Base-by-base conservation (phyloP, 1,140 invertebrate species). In the Trachymyrmex septentrionalis region DNA sequence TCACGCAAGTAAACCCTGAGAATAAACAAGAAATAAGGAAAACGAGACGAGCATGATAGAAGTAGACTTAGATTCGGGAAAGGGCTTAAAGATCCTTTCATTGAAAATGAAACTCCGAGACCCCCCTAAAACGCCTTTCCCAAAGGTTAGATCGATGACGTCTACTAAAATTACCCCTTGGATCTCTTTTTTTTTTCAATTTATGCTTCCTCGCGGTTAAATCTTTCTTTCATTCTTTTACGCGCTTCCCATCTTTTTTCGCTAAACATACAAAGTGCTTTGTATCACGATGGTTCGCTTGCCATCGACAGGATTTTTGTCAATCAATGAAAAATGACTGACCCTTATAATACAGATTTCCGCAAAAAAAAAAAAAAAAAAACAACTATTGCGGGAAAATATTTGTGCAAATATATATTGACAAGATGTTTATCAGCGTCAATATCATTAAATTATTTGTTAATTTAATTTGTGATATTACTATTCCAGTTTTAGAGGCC, bases 1-100 rank as follows among this genome's bases (percentile, higher is more conserved):
- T 92, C 92, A 92, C 92, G 89, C 88, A 86, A 87, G 76, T 87
- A 81, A 82, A 86, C 86, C 91, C 93, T 94, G 92, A 94, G 94
- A 94, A 94, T 92, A 48, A 71, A 57, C 66, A 61, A 78, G 77
- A 66, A 85, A 88, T 81, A 50, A 78, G 73, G 61, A 87, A 91
- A 85, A 67, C 55, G 50, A 67, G 63, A 88, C 78, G 77, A 85
- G 87, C 86, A 78, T 69, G 89, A 90, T 82, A 87, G 73, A 91
- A 88, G 87, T 85, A 89, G 93, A 92, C 86, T 91, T 55, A 78
- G 10, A 93, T 91, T 91, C 50, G 53, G 78, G 87, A 90, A 93
- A 91, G 92, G 92, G 91, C 86, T 88, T 75, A 53, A 87, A 82
- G n/a, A 76, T 44, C 27, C 30, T 30, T 67, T 67, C 19, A 57